Conservation (phyloP, 92 coral and sea anemone species). For the Siderastrea radians region DNA sequence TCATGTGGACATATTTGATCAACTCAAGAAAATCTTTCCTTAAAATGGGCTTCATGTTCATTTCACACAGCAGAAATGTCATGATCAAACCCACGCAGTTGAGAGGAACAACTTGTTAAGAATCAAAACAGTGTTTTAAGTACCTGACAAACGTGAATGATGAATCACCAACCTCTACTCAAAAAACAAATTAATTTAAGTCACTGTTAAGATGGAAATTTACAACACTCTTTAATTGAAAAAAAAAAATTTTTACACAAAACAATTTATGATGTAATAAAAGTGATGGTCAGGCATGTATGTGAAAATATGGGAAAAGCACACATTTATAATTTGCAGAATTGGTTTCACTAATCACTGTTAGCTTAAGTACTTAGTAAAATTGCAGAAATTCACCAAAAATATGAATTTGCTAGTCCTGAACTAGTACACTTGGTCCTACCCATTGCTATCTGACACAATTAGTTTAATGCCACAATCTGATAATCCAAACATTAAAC, state of each 20-base stretch:
- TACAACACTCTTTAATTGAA: background rate
- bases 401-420: no score
- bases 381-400: no score
- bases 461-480: background rate
- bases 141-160: slow-evolving; percentile 1
- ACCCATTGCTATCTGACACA: no score
- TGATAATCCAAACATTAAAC: background rate
- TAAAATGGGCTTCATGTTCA: background rate
- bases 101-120: background rate
- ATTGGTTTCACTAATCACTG: no score
- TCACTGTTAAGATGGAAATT: background rate
- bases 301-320: no score
- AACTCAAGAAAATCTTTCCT: background rate
- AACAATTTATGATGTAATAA: no score
- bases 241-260: background rate
- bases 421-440: no score
- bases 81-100: background rate
- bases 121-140: background rate
- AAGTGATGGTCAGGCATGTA: background rate
- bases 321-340: no score
- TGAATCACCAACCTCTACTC: background rate
- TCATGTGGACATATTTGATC: background rate
- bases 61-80: background rate
- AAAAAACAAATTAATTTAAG: background rate
- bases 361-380: no score